Evolutionary conservation across 2,797 vertebrate species (phyloP).

Genomic region (Aplochiton taeniatus): DNA sequence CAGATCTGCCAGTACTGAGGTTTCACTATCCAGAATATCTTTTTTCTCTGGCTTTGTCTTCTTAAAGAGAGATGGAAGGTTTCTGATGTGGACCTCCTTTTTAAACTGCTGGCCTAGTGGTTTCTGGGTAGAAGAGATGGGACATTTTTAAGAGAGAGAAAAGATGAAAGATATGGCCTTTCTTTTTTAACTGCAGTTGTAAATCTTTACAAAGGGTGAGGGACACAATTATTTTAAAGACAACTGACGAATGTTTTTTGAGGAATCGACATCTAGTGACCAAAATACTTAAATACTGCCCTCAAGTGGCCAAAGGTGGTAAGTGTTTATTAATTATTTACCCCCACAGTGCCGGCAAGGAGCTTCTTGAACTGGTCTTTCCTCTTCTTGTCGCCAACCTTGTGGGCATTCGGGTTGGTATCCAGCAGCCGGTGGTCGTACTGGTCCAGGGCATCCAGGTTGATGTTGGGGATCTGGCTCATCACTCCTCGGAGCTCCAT

Average conservation of each 20-base stretch:
- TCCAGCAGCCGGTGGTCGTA: slow-evolving; percentile 89
- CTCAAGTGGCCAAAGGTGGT: slow-evolving; percentile 43
- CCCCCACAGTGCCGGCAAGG: slow-evolving; percentile 91
- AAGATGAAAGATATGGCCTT: too few species aligned
- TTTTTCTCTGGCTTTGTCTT: slow-evolving; percentile 83
- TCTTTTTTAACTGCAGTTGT: too few species aligned
- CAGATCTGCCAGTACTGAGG: slow-evolving; percentile 68
- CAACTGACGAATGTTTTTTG: too few species aligned
- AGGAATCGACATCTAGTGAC: neutral
- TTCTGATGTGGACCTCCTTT: slow-evolving; percentile 98
- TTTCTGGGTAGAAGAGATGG: slow-evolving; percentile 75
- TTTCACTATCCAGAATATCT: slow-evolving; percentile 69
- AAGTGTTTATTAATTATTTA: slow-evolving; percentile 60
- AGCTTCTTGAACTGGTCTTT: slow-evolving; percentile 95
- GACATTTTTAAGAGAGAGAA: too few species aligned
- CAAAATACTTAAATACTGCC: slow-evolving; percentile 20
- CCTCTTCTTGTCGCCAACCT: slow-evolving; percentile 86
- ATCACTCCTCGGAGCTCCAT: slow-evolving; percentile 86
- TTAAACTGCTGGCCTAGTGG: slow-evolving; percentile 95
- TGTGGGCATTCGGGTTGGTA: slow-evolving; percentile 77
- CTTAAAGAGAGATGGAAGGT: slow-evolving; percentile 96
- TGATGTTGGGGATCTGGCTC: slow-evolving; percentile 91
- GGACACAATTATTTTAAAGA: too few species aligned
- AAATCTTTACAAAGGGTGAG: too few species aligned
- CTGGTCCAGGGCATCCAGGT: slow-evolving; percentile 83